A percentile compares a stretch with the other conserved stretches of the same genome.
These are phyloP conservation scores for Loripinus fragilis DNA, from an alignment of 2,888 invertebrate species.

Conservation along the genomic window DNA sequence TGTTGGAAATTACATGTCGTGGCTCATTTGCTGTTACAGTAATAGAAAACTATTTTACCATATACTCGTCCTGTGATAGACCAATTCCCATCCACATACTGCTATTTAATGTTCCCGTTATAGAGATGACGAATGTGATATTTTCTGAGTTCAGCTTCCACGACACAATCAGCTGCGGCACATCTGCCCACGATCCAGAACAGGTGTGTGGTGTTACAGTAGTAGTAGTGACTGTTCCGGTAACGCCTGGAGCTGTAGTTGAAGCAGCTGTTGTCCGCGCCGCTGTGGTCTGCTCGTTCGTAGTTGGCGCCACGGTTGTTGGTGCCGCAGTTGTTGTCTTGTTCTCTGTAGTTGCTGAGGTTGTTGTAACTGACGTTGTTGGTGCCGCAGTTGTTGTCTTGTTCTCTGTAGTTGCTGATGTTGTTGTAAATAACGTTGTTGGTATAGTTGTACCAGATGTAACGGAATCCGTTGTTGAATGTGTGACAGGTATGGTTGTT, in stretches of 20 bases:
- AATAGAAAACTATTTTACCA: no score
- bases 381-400: no score
- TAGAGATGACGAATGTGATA: constrained; percentile 2
- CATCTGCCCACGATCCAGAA: constrained; percentile 2
- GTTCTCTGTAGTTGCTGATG: no score
- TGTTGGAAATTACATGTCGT: no score
- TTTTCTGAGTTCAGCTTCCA: not conserved
- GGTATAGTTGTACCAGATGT: no score
- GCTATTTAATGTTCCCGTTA: not conserved
- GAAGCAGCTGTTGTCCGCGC: not conserved
- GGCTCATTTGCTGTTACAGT: no score
- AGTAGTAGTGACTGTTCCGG: not conserved
- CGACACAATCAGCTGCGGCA: not conserved
- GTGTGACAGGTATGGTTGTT: not conserved
- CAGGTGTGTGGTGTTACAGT: not conserved
- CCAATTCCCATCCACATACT: constrained; percentile 14
- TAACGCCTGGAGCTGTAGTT: not conserved
- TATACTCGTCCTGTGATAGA: not conserved
- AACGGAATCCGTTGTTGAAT: not conserved
- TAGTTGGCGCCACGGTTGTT: not conserved
- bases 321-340: not conserved
- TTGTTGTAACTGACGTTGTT: not conserved
- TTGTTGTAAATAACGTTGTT: no score
- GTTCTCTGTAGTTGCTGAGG: not conserved
- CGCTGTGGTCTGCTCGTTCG: not conserved